Percentiles rank a stretch among this genome's conserved stretches.
Evolutionary conservation across 1,140 invertebrate species (phyloP).

Genomic region (Chymomyza costata): DNA sequence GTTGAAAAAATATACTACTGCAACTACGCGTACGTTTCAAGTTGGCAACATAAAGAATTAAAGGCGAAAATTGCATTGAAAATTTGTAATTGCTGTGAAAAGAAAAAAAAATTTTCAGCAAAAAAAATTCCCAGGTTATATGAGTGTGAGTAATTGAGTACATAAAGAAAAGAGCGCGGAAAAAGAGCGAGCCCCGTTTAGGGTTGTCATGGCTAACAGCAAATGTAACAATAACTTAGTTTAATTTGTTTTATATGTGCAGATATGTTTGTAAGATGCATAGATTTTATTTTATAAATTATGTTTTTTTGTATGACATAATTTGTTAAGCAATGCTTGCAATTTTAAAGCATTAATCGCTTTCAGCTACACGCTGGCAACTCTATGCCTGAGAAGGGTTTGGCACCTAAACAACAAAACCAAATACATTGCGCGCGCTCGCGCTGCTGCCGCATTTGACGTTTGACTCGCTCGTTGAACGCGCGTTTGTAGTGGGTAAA

Average conservation of each 20-base stretch:
- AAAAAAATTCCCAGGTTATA: conserved; percentile 62
- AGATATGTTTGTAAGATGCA: too few relatives aligned
- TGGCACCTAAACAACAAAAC: conserved; percentile 60
- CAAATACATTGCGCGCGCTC: conserved; percentile 39
- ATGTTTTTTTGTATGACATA: too few relatives aligned
- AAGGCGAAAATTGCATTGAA: conserved; percentile 54
- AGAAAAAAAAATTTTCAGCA: conserved; percentile 55
- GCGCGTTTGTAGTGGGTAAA: conserved; percentile 64
- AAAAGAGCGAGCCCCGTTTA: conserved; percentile 25
- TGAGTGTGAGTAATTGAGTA: conserved; percentile 16
- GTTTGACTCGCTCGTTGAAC: conserved; percentile 63
- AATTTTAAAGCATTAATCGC: too few relatives aligned
- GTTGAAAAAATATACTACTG: conserved; percentile 37
- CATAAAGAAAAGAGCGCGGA: conserved; percentile 36
- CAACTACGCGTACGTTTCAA: conserved; percentile 37
- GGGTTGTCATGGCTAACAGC: too few relatives aligned
- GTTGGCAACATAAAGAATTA: conserved; percentile 33
- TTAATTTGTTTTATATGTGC: too few relatives aligned
- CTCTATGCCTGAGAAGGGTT: conserved; percentile 47
- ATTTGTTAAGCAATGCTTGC: too few relatives aligned
- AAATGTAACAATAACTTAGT: too few relatives aligned
- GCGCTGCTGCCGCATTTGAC: conserved; percentile 57
- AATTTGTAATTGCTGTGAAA: conserved; percentile 56
- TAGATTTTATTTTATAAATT: too few relatives aligned
- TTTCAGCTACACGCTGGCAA: conserved; percentile 31